Evolutionary conservation across 2,888 invertebrate species (phyloP).

Genomic region (Diploptera punctata): DNA sequence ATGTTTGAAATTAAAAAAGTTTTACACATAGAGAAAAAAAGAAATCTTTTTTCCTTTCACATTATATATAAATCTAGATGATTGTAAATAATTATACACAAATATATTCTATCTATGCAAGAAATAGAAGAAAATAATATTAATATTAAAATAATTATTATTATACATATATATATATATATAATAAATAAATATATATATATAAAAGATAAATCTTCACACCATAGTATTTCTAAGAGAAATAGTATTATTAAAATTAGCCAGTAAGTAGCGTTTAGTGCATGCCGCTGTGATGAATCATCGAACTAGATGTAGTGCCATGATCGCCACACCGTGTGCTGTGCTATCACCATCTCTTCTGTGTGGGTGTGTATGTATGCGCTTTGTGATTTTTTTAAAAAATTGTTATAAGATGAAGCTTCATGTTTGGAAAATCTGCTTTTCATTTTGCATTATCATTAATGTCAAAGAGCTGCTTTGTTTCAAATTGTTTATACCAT

Average conservation of each 20-base stretch:
- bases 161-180: slow-evolving; percentile 11
- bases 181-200: too few species aligned
- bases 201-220: slow-evolving; percentile 24
- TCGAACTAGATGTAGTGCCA: slow-evolving; percentile 21
- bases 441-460: too few species aligned
- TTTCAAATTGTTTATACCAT: too few species aligned
- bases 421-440: too few species aligned
- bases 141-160: slow-evolving; percentile 13
- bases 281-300: slow-evolving; percentile 22
- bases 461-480: too few species aligned
- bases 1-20: neutral
- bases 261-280: slow-evolving; percentile 3
- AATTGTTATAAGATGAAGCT: too few species aligned
- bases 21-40: slow-evolving; percentile 24
- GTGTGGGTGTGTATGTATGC: too few species aligned
- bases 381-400: too few species aligned
- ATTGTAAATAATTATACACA: slow-evolving; percentile 18
- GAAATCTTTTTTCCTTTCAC: slow-evolving; percentile 19
- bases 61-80: slow-evolving; percentile 2
- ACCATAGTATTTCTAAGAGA: slow-evolving; percentile 32
- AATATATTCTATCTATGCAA: slow-evolving; percentile 26
- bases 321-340: slow-evolving; percentile 16
- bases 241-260: slow-evolving; percentile 32
- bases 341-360: slow-evolving; percentile 15
- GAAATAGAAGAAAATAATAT: neutral